Percentiles rank a stretch among this genome's conserved stretches.
Conservation (phyloP, 2,888 invertebrate species). For the Melanophora roralis region DNA sequence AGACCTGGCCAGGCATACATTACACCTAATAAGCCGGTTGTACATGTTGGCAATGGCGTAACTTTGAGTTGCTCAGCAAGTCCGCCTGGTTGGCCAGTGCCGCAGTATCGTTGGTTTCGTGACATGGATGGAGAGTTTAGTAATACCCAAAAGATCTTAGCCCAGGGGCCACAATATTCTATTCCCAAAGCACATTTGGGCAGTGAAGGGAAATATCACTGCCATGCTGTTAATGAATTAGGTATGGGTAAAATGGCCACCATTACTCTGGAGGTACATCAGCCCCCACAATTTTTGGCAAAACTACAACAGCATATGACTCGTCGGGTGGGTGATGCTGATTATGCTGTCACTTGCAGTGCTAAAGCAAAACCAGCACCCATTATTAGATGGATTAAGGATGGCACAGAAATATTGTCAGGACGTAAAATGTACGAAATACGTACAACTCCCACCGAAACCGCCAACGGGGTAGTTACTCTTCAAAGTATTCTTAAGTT, state of each 20-base stretch:
- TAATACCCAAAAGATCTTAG: constrained; percentile 82
- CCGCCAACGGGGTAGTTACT: constrained; percentile 84
- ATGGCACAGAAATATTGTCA: constrained; percentile 86
- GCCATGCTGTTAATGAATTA: constrained; percentile 92
- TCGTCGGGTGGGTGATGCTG: constrained; percentile 86
- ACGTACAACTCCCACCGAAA: constrained; percentile 84
- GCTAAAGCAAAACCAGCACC: constrained; percentile 94
- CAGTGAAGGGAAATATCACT: constrained; percentile 92
- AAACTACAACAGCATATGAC: constrained; percentile 90
- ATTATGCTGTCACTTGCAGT: constrained; percentile 88
- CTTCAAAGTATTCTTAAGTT: constrained; percentile 90
- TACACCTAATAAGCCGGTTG: constrained; percentile 89
- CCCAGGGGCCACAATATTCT: constrained; percentile 89
- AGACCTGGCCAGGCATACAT: constrained; percentile 90
- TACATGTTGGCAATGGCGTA: constrained; percentile 89
- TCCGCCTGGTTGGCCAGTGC: constrained; percentile 94
- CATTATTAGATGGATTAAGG: constrained; percentile 90
- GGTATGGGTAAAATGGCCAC: constrained; percentile 91
- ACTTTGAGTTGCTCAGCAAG: constrained; percentile 91
- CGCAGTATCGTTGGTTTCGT: constrained; percentile 93
- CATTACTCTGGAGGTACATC: constrained; percentile 90
- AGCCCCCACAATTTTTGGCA: constrained; percentile 89
- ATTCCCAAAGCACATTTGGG: constrained; percentile 90
- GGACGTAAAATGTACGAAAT: constrained; percentile 89
- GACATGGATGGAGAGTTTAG: constrained; percentile 81